Base-by-base conservation (phyloP, 2,113 vertebrate species). In the Elanoides forficatus region DNA sequence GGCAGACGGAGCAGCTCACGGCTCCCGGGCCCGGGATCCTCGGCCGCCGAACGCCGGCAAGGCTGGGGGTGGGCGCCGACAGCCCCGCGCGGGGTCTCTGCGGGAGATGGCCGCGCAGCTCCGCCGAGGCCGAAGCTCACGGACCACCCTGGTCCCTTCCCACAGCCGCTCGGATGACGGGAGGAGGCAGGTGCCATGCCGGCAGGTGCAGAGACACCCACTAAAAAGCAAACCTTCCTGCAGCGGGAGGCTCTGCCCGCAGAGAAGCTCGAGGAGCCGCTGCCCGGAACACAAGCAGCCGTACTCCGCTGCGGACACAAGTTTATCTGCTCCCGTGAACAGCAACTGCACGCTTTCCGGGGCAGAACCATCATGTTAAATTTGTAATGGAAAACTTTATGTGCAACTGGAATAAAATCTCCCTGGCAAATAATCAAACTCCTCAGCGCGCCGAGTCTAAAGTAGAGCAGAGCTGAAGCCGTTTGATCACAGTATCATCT, bases 361-460 rank as follows among this genome's bases (percentile, higher is more conserved):
- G 47, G 56, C 45, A 62, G 11, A 55, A n/a, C 34, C 74, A 18
- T 23, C 67, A 9, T 0, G 0, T 18, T 21, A 38, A 2, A 58
- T 21, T 6, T 34, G 25, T 30, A 42, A 25, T 2, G 32, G 40
- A 50, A 50, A 86, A 55, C 45, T 55, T 32, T 14, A 9, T 1
- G 1, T 15, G 59, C 70, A 78, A 48, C 50, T 86, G 67, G 48
- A 66, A 80, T 11, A 11, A 66, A 67, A 45, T 3, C 42, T 50
- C 27, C 13, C 70, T 21, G 55, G 30, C 52, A 56, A 50, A 66
- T 0, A 9, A 21, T 3, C 60, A 22, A 65, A 63, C 66, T 16
- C 59, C 9, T 17, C 48, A 38, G 20, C 0, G 0, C 48, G 45
- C 34, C 1, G 0, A n/a, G 86, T 1, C 10, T 16, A 7, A n/a